Base-by-base conservation (phyloP, 2,888 invertebrate species). In the Carpatolechia fugitivella region DNA sequence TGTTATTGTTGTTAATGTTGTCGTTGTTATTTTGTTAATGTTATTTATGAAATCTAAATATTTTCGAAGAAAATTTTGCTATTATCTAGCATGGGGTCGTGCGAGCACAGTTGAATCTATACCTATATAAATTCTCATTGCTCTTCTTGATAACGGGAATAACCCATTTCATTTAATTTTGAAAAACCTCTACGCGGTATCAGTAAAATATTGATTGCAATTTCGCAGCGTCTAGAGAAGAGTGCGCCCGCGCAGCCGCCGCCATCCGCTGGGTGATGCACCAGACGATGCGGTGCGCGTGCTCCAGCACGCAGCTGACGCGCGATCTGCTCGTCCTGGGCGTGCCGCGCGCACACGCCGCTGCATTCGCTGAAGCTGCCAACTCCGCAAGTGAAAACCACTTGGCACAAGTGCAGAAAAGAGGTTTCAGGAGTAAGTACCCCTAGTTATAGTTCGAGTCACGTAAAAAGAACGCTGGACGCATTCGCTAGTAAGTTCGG, bases 181-280 rank as follows among this genome's bases (percentile, higher is more conserved):
- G n/a, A n/a, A n/a, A n/a, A n/a, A n/a, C n/a, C n/a, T n/a, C n/a
- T n/a, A n/a, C n/a, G n/a, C n/a, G n/a, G n/a, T n/a, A n/a, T n/a
- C n/a, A n/a, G n/a, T n/a, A n/a, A n/a, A n/a, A n/a, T 11, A 33
- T n/a, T 33, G 24, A 4, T 33, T 33, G 3, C 5, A 44, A 5
- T 24, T n/a, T 29, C 7, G 11, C 56, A 88, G 88, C 81, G 0
- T 84, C 88, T 0, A 82, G 89, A 16, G 85, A 78, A 0, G 89
- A 90, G 55, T 76, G 81, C 59, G 89, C 89, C 0, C 82, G 89
- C n/a, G 86, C 84, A 0, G 82, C 82, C 0, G 88, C 85, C 0
- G 82, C 76, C 0, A 70, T 85, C 44, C 85, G 89, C 56, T 90
- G 89, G 89, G 85, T 85, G 51, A 60, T 85, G 46, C 69, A 72